Evolutionary conservation across 2,113 vertebrate genomes (phyloP).

Genomic region (Uria aalge): DNA sequence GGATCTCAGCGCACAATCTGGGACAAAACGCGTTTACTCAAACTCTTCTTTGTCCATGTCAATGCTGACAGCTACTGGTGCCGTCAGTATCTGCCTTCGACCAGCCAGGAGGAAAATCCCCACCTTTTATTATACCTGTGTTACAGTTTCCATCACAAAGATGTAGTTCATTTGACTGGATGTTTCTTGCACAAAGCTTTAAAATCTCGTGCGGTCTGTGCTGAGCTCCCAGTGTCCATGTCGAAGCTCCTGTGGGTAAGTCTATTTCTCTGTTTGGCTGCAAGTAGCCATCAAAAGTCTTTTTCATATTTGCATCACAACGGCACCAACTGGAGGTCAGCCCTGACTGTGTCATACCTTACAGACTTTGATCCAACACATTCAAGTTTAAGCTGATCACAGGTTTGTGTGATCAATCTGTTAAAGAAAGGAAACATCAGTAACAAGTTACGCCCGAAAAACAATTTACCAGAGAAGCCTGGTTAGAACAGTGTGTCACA

Average conservation of each 20-base stretch:
- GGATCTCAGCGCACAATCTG: fast-evolving
- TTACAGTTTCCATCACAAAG: background rate
- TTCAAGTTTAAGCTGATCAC: background rate
- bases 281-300: background rate
- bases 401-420: background rate
- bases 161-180: background rate
- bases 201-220: background rate
- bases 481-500: background rate
- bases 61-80: background rate
- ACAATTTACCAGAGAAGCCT: background rate
- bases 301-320: background rate
- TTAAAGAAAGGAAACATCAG: background rate
- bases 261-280: background rate
- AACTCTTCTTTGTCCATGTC: background rate
- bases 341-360: background rate
- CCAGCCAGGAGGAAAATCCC: background rate
- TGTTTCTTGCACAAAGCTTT: background rate
- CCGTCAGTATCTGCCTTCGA: background rate
- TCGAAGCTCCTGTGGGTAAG: background rate
- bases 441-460: background rate
- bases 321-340: background rate
- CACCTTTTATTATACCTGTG: background rate
- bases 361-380: background rate
- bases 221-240: background rate
- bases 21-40: background rate